phyloP scores from a whole-genome alignment of 1,140 invertebrate species.

The Aphis craccivora region DNA sequence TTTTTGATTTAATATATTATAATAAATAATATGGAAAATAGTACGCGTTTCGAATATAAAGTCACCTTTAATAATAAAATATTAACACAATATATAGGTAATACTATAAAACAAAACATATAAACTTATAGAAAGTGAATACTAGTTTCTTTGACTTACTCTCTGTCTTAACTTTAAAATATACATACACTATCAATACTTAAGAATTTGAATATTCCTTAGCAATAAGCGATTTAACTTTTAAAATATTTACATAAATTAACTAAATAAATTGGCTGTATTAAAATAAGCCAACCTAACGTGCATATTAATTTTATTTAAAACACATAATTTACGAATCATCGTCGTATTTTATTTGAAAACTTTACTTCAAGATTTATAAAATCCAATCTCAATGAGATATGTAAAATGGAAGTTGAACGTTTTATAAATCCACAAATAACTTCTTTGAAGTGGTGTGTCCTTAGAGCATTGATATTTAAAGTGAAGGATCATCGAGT shows the following conservation, averaged over 20 bases:
- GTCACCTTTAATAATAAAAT: neutral
- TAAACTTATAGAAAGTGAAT: neutral
- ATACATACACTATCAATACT: neutral
- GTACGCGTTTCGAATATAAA: neutral
- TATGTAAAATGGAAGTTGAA: neutral
- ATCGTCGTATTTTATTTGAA: neutral
- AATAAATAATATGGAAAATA: neutral
- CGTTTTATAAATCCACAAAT: neutral
- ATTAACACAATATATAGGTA: neutral
- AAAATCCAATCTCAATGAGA: neutral
- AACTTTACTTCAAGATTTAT: neutral
- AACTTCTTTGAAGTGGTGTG: neutral
- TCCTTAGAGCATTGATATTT: neutral
- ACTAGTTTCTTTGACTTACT: neutral
- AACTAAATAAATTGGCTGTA: neutral
- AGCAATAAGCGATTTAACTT: neutral
- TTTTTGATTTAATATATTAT: neutral
- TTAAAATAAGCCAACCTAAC: neutral
- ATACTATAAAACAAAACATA: neutral
- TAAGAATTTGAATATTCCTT: neutral
- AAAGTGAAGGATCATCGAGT: no score
- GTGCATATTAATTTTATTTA: neutral
- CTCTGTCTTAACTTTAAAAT: neutral
- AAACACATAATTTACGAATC: neutral
- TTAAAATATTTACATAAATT: neutral